Percentiles rank a stretch among this genome's conserved stretches.
phyloP scores from a whole-genome alignment of 2,113 vertebrate genomes.

The Ahaetulla prasina region DNA sequence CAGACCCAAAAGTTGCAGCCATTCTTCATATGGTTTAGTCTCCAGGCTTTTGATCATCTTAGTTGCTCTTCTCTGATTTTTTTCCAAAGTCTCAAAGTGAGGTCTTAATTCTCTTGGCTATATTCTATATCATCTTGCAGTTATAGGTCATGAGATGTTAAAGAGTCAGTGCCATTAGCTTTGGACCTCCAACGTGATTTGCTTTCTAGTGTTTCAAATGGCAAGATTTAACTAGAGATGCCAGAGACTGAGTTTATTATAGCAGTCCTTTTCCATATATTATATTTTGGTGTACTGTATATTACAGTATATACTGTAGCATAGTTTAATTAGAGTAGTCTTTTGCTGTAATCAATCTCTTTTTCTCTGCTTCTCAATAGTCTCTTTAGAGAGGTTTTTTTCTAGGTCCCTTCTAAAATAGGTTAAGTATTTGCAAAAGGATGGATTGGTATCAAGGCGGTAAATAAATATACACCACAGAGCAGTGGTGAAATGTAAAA shows the following conservation, averaged over 20 bases:
- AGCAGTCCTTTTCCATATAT: neutral
- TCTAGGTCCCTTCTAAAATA: neutral
- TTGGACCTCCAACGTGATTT: neutral
- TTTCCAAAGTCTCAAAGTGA: neutral
- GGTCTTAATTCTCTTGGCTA: neutral
- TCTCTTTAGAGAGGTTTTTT: neutral
- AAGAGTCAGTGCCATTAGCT: neutral
- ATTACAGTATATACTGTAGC: neutral
- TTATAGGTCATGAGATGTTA: neutral
- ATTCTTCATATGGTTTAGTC: no score
- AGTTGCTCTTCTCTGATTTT: no score
- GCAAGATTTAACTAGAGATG: neutral
- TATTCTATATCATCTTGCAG: neutral
- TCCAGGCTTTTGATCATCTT: no score
- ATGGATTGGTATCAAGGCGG: neutral
- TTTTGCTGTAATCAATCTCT: neutral
- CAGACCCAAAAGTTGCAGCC: no score
- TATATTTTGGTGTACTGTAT: neutral
- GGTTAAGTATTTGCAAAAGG: neutral
- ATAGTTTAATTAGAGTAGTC: neutral
- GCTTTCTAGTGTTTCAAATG: neutral
- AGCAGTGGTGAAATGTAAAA: no score
- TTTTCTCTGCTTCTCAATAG: neutral
- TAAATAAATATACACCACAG: neutral
- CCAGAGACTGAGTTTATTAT: neutral